Evolutionary conservation across 1,140 invertebrate genomes (phyloP).

Genomic region (Metopolophium dirhodum): DNA sequence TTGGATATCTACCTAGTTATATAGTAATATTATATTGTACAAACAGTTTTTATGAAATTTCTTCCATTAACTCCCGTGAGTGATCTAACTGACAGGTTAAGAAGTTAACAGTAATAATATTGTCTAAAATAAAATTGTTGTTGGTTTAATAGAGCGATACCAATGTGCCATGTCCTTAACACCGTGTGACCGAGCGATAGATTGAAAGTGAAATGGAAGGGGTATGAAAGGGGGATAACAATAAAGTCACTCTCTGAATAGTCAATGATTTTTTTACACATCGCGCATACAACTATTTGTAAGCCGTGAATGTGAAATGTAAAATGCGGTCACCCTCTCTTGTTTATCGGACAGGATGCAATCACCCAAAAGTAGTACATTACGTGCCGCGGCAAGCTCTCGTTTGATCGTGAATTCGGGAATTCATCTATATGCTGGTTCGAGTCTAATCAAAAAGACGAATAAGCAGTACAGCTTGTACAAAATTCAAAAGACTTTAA

Average conservation of each 20-base stretch:
- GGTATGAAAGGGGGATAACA: not conserved
- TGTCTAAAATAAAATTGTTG: not conserved
- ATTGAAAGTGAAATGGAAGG: not conserved
- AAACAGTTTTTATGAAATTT: not conserved
- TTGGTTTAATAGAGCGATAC: slow-evolving; percentile 8
- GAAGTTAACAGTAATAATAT: not conserved
- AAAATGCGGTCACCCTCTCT: slow-evolving; percentile 16
- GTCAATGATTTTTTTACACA: not conserved
- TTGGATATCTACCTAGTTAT: no score
- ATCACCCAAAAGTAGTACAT: slow-evolving; percentile 19
- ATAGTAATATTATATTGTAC: not conserved
- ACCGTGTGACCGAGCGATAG: not conserved
- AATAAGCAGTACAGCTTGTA: not conserved
- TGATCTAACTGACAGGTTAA: not conserved
- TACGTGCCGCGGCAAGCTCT: not conserved
- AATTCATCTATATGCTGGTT: not conserved
- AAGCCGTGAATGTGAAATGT: not conserved
- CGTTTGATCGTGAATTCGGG: not conserved
- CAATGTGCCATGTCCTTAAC: not conserved
- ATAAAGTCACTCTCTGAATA: not conserved
- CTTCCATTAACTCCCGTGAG: not conserved
- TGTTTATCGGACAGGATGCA: not conserved
- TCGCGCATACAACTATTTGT: not conserved
- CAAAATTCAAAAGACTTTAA: not conserved
- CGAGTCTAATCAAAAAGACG: not conserved